Conservation (phyloP, 2,113 vertebrate genomes). For the Corvus moneduloides region DNA sequence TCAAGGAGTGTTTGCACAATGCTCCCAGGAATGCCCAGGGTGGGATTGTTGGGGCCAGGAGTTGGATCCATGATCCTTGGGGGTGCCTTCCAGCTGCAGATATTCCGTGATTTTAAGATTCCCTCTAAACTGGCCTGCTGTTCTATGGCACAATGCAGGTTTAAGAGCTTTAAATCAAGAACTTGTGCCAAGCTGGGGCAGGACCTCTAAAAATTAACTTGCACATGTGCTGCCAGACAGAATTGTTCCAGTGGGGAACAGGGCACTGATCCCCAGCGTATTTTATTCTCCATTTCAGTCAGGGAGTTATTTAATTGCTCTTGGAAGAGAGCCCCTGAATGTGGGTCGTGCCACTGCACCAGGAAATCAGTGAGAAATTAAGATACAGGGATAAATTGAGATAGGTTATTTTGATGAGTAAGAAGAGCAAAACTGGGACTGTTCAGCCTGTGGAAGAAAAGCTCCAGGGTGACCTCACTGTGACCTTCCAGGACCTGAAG, state of each 20-base stretch:
- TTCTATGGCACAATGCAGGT: background rate
- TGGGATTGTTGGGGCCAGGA: background rate
- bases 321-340: background rate
- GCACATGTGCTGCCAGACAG: background rate
- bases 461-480: rapidly evolving
- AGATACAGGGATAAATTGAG: background rate
- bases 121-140: background rate
- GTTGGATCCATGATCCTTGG: too few species aligned
- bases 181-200: background rate
- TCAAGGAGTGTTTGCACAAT: background rate
- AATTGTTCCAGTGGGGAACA: background rate
- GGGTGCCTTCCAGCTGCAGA: background rate
- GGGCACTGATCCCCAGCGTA: rapidly evolving
- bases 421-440: background rate
- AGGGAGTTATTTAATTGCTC: background rate
- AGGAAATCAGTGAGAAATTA: background rate
- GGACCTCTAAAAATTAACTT: background rate
- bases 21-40: background rate
- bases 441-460: background rate
- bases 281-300: background rate
- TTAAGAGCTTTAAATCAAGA: background rate
- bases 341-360: background rate
- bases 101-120: background rate
- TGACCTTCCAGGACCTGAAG: background rate
- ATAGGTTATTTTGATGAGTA: background rate